Evolutionary conservation across 2,113 vertebrate species (phyloP).

Genomic region (Numida meleagris): DNA sequence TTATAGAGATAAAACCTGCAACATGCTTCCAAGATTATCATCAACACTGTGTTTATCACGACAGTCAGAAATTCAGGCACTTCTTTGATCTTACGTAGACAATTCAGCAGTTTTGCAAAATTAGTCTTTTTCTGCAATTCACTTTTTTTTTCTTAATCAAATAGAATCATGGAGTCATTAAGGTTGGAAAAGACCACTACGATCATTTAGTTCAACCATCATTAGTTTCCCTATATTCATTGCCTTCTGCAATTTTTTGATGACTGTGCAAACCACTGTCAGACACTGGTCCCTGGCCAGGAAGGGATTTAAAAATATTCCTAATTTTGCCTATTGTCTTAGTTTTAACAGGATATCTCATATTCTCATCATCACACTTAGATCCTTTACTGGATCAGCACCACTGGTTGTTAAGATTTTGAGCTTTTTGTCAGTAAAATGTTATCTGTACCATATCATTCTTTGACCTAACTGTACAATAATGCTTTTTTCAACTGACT

Average conservation of each 20-base stretch:
- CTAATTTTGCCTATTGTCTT: neutral
- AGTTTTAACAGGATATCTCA: neutral
- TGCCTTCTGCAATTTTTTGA: neutral
- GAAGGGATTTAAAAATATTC: neutral
- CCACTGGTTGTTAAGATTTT: neutral
- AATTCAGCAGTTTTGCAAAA: neutral
- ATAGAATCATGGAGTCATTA: no score
- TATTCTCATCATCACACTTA: neutral
- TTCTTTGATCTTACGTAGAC: neutral
- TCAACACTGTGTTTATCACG: neutral
- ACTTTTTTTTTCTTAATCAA: neutral
- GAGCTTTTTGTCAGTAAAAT: fast-evolving
- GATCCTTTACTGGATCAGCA: neutral
- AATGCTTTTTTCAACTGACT: neutral
- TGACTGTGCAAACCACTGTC: neutral
- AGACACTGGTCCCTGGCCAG: fast-evolving
- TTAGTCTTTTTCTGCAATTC: neutral
- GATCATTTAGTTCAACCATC: no score
- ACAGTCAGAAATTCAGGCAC: neutral
- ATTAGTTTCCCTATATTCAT: neutral
- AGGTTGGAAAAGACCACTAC: no score
- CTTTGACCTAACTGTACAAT: neutral
- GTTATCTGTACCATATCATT: neutral
- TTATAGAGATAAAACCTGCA: neutral
- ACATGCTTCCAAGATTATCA: neutral